These are phyloP conservation scores for Jaculus jaculus DNA, from an alignment of 2,113 vertebrate species.

Conservation along the genomic window DNA sequence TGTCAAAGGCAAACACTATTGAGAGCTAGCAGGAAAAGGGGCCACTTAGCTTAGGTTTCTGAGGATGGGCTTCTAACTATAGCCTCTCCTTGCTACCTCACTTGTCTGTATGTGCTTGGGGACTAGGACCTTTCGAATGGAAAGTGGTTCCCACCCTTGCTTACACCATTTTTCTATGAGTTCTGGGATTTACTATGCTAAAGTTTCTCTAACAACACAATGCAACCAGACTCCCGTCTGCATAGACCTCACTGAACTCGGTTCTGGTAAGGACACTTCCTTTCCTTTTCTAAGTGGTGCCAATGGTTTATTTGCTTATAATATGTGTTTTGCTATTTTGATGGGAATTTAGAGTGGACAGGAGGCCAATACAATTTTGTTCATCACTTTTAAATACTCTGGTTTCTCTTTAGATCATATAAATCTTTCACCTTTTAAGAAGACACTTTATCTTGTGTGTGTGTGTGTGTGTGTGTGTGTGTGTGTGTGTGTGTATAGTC, in stretches of 20 bases:
- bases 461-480: too few species aligned
- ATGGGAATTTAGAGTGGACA: neutral
- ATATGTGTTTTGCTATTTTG: neutral
- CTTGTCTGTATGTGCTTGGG: neutral
- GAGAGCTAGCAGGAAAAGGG: neutral
- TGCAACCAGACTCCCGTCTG: neutral
- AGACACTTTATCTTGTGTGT: too few species aligned
- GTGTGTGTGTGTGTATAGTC: too few species aligned
- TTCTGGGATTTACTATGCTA: neutral
- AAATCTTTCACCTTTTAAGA: too few species aligned
- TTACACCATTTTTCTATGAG: neutral
- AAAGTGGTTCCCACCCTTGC: neutral
- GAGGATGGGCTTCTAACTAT: neutral
- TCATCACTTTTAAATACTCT: too few species aligned
- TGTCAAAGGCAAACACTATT: neutral
- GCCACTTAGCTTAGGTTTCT: neutral
- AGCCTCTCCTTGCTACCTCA: neutral
- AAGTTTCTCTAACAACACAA: slow-evolving; percentile 5
- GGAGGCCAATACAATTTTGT: neutral
- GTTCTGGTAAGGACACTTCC: neutral
- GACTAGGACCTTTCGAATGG: neutral
- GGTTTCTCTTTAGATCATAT: too few species aligned
- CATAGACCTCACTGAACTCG: neutral
- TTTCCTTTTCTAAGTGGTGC: neutral
- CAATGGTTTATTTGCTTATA: neutral